phyloP scores from a whole-genome alignment of 2,888 invertebrate species.

The Bimastos eiseni region DNA sequence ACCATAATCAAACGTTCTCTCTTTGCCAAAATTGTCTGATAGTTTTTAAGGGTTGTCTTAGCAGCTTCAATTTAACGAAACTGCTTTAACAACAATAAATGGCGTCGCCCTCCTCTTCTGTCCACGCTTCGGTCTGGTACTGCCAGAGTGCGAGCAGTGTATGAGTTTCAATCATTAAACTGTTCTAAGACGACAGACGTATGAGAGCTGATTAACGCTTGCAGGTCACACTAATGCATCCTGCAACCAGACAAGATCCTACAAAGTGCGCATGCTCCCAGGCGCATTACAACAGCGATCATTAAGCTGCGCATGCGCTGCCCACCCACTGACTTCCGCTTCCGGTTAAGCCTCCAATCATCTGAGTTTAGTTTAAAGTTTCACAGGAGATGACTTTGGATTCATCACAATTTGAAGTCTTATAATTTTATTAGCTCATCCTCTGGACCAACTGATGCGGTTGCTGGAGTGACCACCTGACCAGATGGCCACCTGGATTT shows the following conservation, averaged over 20 bases:
- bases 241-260: background rate
- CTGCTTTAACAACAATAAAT: no score
- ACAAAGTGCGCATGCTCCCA: background rate
- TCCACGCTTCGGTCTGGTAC: no score
- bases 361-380: background rate
- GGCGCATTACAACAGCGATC: background rate
- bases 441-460: background rate
- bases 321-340: background rate
- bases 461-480: background rate
- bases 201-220: no score
- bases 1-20: no score
- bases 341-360: background rate
- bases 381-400: background rate
- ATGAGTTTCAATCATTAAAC: no score
- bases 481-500: conserved; percentile 14
- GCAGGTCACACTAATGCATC: background rate
- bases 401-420: background rate
- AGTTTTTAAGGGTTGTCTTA: no score
- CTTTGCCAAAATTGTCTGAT: no score
- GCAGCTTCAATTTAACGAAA: no score
- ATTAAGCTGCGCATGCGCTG: background rate
- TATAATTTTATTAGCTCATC: background rate
- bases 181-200: no score
- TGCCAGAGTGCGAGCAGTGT: no score
- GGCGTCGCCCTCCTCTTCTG: no score